These are phyloP conservation scores for Rachycentron canadum DNA, from an alignment of 2,797 vertebrate genomes.

Conservation along the genomic window DNA sequence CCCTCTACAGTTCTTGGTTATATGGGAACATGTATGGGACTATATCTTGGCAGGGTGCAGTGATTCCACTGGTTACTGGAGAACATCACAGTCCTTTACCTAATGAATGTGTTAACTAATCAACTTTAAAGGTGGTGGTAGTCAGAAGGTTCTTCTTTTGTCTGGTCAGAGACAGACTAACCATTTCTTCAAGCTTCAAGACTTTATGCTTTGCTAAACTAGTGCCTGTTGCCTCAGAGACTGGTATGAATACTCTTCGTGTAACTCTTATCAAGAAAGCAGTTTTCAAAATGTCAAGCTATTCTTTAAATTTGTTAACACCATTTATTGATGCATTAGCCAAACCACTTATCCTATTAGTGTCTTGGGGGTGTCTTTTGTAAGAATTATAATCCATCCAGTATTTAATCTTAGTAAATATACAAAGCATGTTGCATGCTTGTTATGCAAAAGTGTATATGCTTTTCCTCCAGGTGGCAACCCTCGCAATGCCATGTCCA, in stretches of 20 bases:
- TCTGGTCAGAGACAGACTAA: not conserved
- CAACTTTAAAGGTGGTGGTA: not conserved
- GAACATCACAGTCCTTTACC: too few species aligned
- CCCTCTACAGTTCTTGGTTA: not conserved
- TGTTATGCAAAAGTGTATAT: not conserved
- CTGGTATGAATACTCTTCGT: not conserved
- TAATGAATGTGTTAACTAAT: not conserved
- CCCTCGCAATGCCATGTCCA: too few species aligned
- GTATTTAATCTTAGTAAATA: not conserved
- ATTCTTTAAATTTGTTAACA: not conserved
- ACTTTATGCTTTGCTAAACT: not conserved
- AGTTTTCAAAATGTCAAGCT: not conserved
- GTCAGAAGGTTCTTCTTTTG: not conserved
- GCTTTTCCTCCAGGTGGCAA: not conserved
- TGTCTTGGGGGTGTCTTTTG: too few species aligned
- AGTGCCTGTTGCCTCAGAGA: not conserved
- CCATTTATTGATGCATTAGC: too few species aligned
- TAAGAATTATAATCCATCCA: not conserved
- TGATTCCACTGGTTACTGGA: too few species aligned
- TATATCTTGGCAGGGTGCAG: not conserved
- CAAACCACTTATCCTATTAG: too few species aligned
- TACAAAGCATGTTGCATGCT: not conserved
- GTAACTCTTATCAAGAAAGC: not conserved
- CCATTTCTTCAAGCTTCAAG: too few species aligned
- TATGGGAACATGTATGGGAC: not conserved